phyloP scores from a whole-genome alignment of 2,888 invertebrate species.

The Julus scanicus region DNA sequence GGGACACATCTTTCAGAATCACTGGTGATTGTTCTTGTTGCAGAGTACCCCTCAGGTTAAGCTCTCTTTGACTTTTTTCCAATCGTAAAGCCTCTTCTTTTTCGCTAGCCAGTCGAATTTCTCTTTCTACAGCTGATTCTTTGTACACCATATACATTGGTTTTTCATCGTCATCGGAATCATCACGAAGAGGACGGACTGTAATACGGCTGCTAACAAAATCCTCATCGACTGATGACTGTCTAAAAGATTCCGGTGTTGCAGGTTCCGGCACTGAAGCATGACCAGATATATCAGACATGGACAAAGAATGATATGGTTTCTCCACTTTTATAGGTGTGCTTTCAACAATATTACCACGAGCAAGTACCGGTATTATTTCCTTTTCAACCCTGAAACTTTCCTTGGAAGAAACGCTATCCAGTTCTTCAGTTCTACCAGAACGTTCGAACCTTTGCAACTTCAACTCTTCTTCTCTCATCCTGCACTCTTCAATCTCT shows the following conservation, averaged over 20 bases:
- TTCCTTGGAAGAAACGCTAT: neutral
- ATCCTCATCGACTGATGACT: neutral
- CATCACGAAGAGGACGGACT: conserved; percentile 25
- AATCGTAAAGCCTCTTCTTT: conserved; percentile 51
- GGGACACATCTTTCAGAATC: neutral
- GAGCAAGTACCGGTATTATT: neutral
- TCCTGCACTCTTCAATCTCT: conserved; percentile 41
- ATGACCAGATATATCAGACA: neutral
- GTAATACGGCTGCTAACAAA: neutral
- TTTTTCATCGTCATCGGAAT: conserved; percentile 34
- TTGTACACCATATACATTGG: conserved; percentile 29
- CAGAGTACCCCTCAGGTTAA: neutral
- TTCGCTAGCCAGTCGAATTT: conserved; percentile 49
- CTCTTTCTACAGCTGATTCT: conserved; percentile 52
- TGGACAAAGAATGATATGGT: neutral
- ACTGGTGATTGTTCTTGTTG: neutral
- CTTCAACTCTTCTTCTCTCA: conserved; percentile 20
- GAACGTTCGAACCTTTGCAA: neutral
- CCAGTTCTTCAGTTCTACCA: neutral
- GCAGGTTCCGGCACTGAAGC: neutral
- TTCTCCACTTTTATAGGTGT: neutral
- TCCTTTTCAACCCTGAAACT: neutral
- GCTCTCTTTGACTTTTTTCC: conserved; percentile 23
- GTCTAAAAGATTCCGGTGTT: neutral
- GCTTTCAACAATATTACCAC: neutral